A percentile compares a stretch with the other conserved stretches of the same genome.
Evolutionary conservation across 2,113 vertebrate genomes (phyloP).

Genomic region (Catharus fuscescens): DNA sequence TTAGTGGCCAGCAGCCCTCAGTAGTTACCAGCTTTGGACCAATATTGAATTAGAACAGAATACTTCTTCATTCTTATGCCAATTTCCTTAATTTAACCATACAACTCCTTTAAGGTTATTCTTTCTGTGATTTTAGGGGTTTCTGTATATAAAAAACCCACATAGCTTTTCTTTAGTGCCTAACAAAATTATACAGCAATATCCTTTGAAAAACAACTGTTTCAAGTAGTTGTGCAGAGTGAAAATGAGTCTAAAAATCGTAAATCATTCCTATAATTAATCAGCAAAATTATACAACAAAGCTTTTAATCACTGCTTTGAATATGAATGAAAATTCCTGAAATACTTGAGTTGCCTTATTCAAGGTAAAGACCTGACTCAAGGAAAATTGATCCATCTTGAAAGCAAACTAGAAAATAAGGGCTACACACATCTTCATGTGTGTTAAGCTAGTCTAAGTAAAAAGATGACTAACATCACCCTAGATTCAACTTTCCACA

Average conservation of each 20-base stretch:
- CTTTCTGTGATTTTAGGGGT: not conserved
- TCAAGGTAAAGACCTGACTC: conserved; percentile 43
- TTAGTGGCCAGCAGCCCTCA: not conserved
- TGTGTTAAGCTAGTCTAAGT: conserved; percentile 45
- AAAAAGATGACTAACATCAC: conserved; percentile 75
- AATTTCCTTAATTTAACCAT: not conserved
- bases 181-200: not conserved
- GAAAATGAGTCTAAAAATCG: conserved; percentile 9
- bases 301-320: conserved; percentile 17
- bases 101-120: not conserved
- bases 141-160: not conserved
- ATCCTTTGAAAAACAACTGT: not conserved
- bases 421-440: conserved; percentile 2
- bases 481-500: conserved; percentile 80
- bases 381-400: conserved; percentile 61
- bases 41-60: not conserved
- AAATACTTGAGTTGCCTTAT: conserved; percentile 45
- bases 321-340: conserved; percentile 55
- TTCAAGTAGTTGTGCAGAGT: not conserved
- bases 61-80: not conserved
- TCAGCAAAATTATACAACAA: not conserved
- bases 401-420: conserved; percentile 56
- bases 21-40: not conserved
- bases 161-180: not conserved
- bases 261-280: conserved; percentile 31